Evolutionary conservation across 2,888 invertebrate species (phyloP).

Genomic region (Lasius platythorax): DNA sequence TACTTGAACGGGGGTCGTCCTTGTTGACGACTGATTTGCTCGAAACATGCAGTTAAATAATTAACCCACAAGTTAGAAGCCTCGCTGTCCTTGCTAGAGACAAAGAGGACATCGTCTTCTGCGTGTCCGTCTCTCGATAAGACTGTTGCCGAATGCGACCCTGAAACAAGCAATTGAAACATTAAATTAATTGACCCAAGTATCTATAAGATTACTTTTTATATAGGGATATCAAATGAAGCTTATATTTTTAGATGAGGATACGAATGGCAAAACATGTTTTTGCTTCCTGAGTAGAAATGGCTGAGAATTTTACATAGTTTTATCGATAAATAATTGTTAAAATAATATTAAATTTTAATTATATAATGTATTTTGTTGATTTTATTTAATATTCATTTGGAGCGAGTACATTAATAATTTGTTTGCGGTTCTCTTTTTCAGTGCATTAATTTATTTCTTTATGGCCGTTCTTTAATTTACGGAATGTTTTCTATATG

Average conservation of each 20-base stretch:
- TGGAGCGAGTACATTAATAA: background rate
- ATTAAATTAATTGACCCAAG: conserved; percentile 46
- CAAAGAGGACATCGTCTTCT: conserved; percentile 94
- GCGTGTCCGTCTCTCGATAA: conserved; percentile 66
- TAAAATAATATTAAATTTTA: conserved; percentile 3
- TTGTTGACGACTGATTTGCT: conserved; percentile 93
- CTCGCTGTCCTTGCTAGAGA: conserved; percentile 92
- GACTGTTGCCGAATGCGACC: conserved; percentile 75
- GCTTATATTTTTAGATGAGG: background rate
- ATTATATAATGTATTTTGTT: background rate
- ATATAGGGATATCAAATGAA: background rate
- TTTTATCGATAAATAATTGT: background rate
- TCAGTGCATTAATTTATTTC: background rate
- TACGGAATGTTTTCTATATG: background rate
- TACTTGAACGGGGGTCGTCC: conserved; percentile 94
- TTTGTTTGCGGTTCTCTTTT: background rate
- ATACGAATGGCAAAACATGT: background rate
- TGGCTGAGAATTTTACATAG: background rate
- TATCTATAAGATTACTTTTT: conserved; percentile 29
- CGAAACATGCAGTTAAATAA: conserved; percentile 93
- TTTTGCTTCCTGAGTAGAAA: background rate
- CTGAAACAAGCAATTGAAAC: conserved; percentile 67
- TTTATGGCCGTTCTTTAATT: conserved; percentile 37
- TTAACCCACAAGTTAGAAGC: conserved; percentile 93
- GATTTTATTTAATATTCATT: background rate